Base-by-base conservation (phyloP, 2,113 vertebrate genomes). In the Speoplatyrhinus poulsoni region DNA sequence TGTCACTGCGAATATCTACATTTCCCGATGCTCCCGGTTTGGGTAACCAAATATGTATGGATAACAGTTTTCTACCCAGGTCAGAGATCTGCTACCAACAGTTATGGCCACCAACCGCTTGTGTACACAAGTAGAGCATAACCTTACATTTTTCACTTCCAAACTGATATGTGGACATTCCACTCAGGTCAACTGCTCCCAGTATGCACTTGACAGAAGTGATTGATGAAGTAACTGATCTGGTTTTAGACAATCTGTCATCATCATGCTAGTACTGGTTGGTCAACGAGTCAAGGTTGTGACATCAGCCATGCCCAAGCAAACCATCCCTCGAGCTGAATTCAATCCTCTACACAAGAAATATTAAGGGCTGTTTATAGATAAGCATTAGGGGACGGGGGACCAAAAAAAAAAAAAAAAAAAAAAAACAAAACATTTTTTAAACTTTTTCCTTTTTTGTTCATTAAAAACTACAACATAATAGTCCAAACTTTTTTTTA, bases 391-490 rank as follows among this genome's bases (percentile, higher is more conserved):
- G 15, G 75, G 76, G 72, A 61, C 72, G 62, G 62, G 82, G 11
- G 19, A 58, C 55, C 26, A 26, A 26, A 1, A 41, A 41, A 41
- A 41, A 41, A 41, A 41, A 41, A 41, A 7, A 1, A 5, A 41
- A 41, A 41, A 41, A 41, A 41, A 41, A 7, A 1, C 0, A 41
- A 41, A 88, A 60, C 71, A 60, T 81, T 81, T 90, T 86, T 92
- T 82, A 41, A 66, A 83, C 72, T 60, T 82, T 77, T 82, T 73
- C 66, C 75, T 77, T 76, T 72, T 70, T 73, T 90, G 91, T 92
- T 91, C 85, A 86, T 88, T 92, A 91, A 76, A 83, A 93, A 91
- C 88, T 91, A 92, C 89, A 87, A 84, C 89, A 90, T 79, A 89
- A 83, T 85, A 79, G 72, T 89, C 85, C 84, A 93, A 91, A 87